A percentile compares a stretch with the other conserved stretches of the same genome.
phyloP scores from a whole-genome alignment of 2,888 invertebrate species.

The Plagodis pulveraria region DNA sequence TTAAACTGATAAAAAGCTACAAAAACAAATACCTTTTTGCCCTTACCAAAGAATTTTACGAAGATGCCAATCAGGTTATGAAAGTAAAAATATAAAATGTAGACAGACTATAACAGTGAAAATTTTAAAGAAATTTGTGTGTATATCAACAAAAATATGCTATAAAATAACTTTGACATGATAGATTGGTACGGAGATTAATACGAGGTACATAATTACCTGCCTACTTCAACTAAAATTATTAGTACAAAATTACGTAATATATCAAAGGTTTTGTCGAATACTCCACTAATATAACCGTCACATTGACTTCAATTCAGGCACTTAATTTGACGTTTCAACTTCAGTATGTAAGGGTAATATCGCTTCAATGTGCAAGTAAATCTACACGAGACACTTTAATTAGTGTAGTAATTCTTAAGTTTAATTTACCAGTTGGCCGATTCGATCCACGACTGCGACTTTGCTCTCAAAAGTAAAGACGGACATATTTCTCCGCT shows the following conservation, averaged over 20 bases:
- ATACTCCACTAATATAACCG: constrained; percentile 24
- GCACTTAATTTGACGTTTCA: constrained; percentile 39
- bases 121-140: no score
- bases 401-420: constrained; percentile 58
- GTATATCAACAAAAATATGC: no score
- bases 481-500: constrained; percentile 68
- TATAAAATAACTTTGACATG: background rate
- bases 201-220: constrained; percentile 34
- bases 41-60: no score
- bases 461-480: constrained; percentile 61
- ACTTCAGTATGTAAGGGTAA: constrained; percentile 24
- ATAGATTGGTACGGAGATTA: background rate
- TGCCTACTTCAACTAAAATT: constrained; percentile 31
- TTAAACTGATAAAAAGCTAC: no score
- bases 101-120: no score
- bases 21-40: no score
- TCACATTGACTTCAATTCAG: constrained; percentile 33
- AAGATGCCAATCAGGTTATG: no score
- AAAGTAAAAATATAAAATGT: no score
- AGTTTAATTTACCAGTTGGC: constrained; percentile 68
- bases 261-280: constrained; percentile 6
- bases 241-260: constrained; percentile 26
- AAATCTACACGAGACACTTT: constrained; percentile 61
- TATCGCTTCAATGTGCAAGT: constrained; percentile 43
- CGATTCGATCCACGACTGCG: constrained; percentile 55